A percentile compares a stretch with the other conserved stretches of the same genome.
These are phyloP conservation scores for Plemyria rubiginata DNA, from an alignment of 2,888 invertebrate species.

Conservation along the genomic window DNA sequence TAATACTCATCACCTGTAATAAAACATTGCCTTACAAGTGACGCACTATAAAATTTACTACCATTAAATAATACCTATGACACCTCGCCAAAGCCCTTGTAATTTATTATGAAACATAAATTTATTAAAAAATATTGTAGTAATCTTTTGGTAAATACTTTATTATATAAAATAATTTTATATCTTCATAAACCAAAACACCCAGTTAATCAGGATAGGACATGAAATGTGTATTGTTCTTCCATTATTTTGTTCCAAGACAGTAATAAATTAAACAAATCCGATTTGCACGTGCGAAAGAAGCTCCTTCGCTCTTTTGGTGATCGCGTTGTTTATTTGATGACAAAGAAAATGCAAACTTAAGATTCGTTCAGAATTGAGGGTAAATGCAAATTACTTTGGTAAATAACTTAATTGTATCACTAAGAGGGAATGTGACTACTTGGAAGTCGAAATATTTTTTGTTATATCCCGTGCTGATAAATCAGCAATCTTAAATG, in stretches of 20 bases:
- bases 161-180: too few relatives aligned
- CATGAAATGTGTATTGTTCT: slow-evolving; percentile 16
- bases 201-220: neutral
- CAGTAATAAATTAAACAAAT: slow-evolving; percentile 83
- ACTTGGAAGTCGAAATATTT: neutral
- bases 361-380: slow-evolving; percentile 39
- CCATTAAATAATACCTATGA: too few relatives aligned
- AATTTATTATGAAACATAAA: too few relatives aligned
- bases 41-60: too few relatives aligned
- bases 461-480: neutral
- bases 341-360: slow-evolving; percentile 58
- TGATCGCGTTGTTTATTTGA: slow-evolving; percentile 67
- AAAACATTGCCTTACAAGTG: too few relatives aligned
- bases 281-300: slow-evolving; percentile 79
- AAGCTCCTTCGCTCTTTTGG: slow-evolving; percentile 62
- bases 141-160: too few relatives aligned
- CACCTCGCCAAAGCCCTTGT: too few relatives aligned
- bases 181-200: neutral
- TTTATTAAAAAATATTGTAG: too few relatives aligned
- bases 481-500: too few relatives aligned
- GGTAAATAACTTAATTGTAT: slow-evolving; percentile 4
- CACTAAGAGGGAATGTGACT: neutral
- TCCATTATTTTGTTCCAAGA: slow-evolving; percentile 41
- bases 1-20: too few relatives aligned
- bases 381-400: slow-evolving; percentile 31